These are phyloP conservation scores for Fragum whitleyi DNA, from an alignment of 2,888 invertebrate genomes.

Conservation along the genomic window DNA sequence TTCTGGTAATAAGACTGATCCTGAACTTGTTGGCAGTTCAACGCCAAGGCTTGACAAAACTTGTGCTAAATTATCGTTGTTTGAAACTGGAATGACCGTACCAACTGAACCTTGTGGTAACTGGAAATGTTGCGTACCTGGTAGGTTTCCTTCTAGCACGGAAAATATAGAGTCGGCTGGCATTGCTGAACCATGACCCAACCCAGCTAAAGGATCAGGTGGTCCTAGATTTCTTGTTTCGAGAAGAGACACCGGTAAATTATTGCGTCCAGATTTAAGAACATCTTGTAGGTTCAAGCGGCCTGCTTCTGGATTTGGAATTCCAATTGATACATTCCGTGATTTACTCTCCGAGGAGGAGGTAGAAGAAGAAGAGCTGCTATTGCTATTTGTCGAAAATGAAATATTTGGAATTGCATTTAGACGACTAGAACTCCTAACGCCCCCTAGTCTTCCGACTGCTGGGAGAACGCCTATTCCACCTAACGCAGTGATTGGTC, in stretches of 20 bases:
- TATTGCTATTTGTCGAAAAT: conserved; percentile 43
- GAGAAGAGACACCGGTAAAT: background rate
- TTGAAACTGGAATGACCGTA: conserved; percentile 48
- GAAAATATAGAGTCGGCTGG: conserved; percentile 23
- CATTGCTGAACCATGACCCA: conserved; percentile 3
- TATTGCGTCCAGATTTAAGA: conserved; percentile 6
- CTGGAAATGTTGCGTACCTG: conserved; percentile 15
- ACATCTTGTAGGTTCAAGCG: conserved; percentile 6
- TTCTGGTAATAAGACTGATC: conserved; percentile 42
- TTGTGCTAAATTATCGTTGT: conserved; percentile 43
- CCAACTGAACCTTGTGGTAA: conserved; percentile 40
- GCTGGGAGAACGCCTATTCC: conserved; percentile 7
- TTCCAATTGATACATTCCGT: conserved; percentile 1
- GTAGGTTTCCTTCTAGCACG: conserved; percentile 18
- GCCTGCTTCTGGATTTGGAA: background rate
- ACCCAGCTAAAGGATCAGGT: background rate
- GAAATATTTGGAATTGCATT: conserved; percentile 40
- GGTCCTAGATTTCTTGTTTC: background rate
- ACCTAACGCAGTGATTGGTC: background rate
- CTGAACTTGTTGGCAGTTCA: conserved; percentile 28
- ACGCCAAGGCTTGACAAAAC: conserved; percentile 39
- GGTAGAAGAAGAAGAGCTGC: conserved; percentile 51
- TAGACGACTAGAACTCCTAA: background rate
- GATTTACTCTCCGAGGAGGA: conserved; percentile 42
- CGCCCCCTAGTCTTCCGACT: background rate